Conservation (phyloP, 2,113 vertebrate genomes). For the Girardinichthys multiradiatus region DNA sequence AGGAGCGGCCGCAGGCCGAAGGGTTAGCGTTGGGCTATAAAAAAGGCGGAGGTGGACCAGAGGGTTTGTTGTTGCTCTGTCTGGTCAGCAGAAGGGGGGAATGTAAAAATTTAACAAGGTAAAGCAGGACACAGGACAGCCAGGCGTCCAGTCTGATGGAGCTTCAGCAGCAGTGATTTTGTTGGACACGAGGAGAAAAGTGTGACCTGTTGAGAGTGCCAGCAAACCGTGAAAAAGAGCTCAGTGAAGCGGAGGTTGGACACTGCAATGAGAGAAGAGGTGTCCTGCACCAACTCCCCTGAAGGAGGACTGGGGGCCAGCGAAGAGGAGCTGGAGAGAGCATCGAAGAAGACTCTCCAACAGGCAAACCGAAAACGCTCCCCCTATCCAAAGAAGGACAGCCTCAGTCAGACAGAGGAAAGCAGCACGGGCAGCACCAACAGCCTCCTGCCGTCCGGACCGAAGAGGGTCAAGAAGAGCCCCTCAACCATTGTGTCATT, state of each 20-base stretch:
- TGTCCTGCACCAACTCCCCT: conserved; percentile 82
- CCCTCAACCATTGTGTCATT: conserved; percentile 59
- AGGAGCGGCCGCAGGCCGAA: conserved; percentile 39
- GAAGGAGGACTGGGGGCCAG: conserved; percentile 84
- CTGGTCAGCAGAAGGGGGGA: conserved; percentile 63
- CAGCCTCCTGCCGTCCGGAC: conserved; percentile 65
- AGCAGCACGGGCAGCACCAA: conserved; percentile 65
- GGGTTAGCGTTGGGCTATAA: conserved; percentile 66
- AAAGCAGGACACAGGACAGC: conserved; percentile 51
- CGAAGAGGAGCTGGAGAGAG: conserved; percentile 83
- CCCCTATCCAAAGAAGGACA: conserved; percentile 76
- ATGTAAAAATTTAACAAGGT: conserved; percentile 58
- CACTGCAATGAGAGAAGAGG: conserved; percentile 85
- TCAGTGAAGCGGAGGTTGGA: conserved; percentile 38
- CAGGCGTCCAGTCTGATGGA: conserved; percentile 59
- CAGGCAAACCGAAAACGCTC: conserved; percentile 77
- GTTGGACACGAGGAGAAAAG: conserved; percentile 28
- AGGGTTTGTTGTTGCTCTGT: conserved; percentile 77
- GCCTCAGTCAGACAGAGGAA: conserved; percentile 60
- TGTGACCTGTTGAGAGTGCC: conserved; percentile 17
- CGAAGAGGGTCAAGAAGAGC: conserved; percentile 78
- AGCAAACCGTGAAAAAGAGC: conserved; percentile 13
- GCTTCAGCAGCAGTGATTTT: conserved; percentile 50
- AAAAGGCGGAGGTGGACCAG: conserved; percentile 70
- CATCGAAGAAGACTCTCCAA: conserved; percentile 74